A percentile compares a stretch with the other conserved stretches of the same genome.
Evolutionary conservation across 2,113 vertebrate species (phyloP).

Genomic region (Xyrauchen texanus): DNA sequence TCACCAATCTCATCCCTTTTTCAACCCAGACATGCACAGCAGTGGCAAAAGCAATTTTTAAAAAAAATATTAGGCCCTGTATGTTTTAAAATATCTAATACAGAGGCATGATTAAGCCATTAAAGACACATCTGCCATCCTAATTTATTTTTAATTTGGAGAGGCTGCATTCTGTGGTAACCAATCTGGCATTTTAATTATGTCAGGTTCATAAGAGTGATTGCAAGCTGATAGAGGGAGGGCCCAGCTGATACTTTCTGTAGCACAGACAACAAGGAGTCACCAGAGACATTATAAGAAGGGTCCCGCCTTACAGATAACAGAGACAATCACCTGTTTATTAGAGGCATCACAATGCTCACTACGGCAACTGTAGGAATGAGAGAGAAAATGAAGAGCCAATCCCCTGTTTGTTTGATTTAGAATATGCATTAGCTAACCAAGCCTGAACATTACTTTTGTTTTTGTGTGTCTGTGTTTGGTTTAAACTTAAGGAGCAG

Average conservation of each 20-base stretch:
- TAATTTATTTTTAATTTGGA: conserved; percentile 75
- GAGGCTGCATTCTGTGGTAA: conserved; percentile 60
- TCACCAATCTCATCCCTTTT: neutral
- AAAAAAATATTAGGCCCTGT: conserved; percentile 57
- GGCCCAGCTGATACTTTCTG: conserved; percentile 25
- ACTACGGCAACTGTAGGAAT: too few species aligned
- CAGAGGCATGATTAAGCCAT: conserved; percentile 73
- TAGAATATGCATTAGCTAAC: too few species aligned
- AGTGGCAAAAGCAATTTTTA: conserved; percentile 20
- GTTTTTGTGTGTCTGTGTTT: too few species aligned
- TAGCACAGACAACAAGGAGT: neutral
- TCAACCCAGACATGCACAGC: conserved; percentile 6
- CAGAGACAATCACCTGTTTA: too few species aligned
- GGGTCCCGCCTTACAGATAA: too few species aligned
- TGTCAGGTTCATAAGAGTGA: conserved; percentile 63
- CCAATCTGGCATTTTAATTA: conserved; percentile 73
- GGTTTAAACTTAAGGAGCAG: too few species aligned
- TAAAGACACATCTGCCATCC: conserved; percentile 73
- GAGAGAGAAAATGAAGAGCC: too few species aligned
- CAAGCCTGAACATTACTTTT: too few species aligned
- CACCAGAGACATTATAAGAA: too few species aligned
- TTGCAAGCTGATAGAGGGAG: conserved; percentile 50
- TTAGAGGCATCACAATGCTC: too few species aligned
- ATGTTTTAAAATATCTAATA: conserved; percentile 63
- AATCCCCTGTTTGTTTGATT: too few species aligned